Percentiles rank a stretch among this genome's conserved stretches.
These are phyloP conservation scores for Gallinago media DNA, from an alignment of 2,113 vertebrate species.

Conservation along the genomic window DNA sequence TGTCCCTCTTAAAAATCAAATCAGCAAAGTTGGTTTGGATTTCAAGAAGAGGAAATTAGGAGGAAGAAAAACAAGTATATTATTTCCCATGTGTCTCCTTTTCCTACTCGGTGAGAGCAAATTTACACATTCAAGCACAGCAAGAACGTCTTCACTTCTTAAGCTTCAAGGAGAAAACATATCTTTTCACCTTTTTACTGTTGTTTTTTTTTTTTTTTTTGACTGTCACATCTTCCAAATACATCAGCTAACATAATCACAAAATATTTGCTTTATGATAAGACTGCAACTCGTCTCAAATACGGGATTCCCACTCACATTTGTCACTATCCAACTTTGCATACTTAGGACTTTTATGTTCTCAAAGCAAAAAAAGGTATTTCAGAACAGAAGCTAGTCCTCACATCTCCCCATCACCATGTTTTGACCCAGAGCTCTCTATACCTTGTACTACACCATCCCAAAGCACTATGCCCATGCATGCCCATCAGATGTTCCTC, in stretches of 20 bases:
- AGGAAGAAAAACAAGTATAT: not conserved
- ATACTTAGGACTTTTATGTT: not conserved
- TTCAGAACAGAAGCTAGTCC: not conserved
- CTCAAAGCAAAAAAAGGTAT: not conserved
- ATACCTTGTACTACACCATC: not conserved
- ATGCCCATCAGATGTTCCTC: not conserved
- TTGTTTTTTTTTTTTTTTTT: not conserved
- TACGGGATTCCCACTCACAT: not conserved
- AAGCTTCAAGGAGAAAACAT: not conserved
- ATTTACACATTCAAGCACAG: not conserved
- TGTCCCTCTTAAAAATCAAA: not conserved
- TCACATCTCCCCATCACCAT: fast-evolving
- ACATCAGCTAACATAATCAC: not conserved
- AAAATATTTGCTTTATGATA: not conserved
- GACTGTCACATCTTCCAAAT: not conserved
- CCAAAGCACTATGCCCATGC: not conserved
- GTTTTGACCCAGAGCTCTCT: not conserved
- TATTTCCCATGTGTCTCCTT: not conserved
- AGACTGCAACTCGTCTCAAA: not conserved
- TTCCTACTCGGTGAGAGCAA: not conserved
- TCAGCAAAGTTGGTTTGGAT: not conserved
- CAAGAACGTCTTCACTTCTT: not conserved
- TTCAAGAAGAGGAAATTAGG: not conserved
- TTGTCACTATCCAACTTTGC: not conserved
- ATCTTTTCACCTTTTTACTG: not conserved